Conservation (phyloP, 64 coral and sea anemone species). For the Dendrophyllia cribrosa region DNA sequence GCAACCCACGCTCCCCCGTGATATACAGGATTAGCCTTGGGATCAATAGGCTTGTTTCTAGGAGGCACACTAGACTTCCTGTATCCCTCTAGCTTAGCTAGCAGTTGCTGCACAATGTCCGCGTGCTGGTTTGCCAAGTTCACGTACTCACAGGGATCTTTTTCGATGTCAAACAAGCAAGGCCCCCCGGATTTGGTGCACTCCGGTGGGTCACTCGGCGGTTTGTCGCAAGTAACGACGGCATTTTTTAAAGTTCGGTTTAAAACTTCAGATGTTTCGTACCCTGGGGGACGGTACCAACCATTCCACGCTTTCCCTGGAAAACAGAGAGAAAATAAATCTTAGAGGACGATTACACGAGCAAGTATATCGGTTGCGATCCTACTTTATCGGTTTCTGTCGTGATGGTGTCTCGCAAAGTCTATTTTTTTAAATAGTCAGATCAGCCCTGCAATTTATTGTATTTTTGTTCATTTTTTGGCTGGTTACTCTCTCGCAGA, state of each 20-base stretch:
- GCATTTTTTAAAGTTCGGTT: constrained; percentile 12
- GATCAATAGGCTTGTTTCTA: neutral
- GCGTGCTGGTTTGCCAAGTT: neutral
- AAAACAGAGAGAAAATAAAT: no score
- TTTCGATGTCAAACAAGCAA: constrained; percentile 13
- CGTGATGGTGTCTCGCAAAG: no score
- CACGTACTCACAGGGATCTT: constrained; percentile 24
- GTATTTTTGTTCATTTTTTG: no score
- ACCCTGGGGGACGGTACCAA: constrained; percentile 7
- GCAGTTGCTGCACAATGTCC: neutral
- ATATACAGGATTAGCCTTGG: constrained; percentile 8
- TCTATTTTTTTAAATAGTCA: no score
- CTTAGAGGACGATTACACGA: no score
- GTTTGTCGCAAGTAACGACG: neutral
- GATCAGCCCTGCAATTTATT: no score
- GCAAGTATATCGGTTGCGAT: no score
- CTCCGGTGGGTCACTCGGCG: neutral
- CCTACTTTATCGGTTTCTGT: no score
- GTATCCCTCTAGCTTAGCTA: neutral
- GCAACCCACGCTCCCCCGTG: neutral
- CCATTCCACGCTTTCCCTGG: constrained; percentile 24
- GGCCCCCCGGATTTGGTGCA: neutral
- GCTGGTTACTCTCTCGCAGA: no score
- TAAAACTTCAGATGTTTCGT: neutral
- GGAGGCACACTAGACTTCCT: neutral